Conservation (phyloP, 2,113 vertebrate species). For the Menura novaehollandiae region DNA sequence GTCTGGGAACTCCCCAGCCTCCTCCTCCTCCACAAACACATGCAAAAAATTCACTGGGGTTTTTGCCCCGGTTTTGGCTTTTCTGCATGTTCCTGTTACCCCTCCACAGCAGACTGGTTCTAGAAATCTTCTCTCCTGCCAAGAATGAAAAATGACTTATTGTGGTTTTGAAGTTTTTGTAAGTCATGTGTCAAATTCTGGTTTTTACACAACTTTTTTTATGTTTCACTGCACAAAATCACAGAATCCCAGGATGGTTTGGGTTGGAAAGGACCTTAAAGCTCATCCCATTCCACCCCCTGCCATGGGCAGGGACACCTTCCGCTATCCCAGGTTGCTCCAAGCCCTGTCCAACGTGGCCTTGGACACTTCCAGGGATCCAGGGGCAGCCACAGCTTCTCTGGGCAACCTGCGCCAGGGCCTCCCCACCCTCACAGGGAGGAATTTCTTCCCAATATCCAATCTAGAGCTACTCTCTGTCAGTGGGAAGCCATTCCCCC, state of each 20-base stretch:
- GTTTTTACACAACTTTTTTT: background rate
- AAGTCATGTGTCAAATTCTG: background rate
- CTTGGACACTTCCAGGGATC: background rate
- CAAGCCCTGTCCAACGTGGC: rapidly evolving
- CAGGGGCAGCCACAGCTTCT: background rate
- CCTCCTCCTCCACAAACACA: background rate
- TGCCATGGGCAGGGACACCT: background rate
- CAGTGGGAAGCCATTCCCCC: background rate
- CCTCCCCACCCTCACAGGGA: background rate
- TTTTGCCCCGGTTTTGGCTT: background rate
- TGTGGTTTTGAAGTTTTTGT: background rate
- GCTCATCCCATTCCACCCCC: background rate
- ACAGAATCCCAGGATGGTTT: background rate
- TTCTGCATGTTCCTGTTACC: background rate
- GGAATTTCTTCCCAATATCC: background rate
- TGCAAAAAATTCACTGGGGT: background rate
- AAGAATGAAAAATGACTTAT: background rate
- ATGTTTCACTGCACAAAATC: background rate
- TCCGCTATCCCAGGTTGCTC: background rate
- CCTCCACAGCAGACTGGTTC: background rate
- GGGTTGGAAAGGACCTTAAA: background rate
- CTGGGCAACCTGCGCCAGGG: background rate
- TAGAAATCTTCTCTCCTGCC: background rate
- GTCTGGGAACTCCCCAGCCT: background rate
- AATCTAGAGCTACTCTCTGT: background rate